Base-by-base conservation (phyloP, 2,888 invertebrate species). In the Diloba caeruleocephala region DNA sequence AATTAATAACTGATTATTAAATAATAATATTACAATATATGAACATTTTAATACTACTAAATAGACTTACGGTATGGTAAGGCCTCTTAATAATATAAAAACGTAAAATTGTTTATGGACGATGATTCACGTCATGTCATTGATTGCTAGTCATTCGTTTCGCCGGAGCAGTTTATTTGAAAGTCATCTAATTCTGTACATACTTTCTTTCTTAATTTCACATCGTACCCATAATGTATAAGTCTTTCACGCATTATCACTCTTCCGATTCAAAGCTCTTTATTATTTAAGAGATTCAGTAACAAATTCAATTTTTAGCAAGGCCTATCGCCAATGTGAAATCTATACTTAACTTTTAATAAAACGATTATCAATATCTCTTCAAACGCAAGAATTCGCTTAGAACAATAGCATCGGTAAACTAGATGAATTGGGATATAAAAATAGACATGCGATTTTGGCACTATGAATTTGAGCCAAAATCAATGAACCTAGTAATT, bases 21-120 rank as follows among this genome's bases (percentile, higher is more conserved):
- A 84, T 86, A 85, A 84, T 81, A 85, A 81, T 68, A 81, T 81
- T 80, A 84, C 72, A 79, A 79, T 79, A 76, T 71, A 74, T 69
- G 67, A 77, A 79, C 77, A 82, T 73, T 67, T 59, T 65, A 71
- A 57, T 63, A 59, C 76, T 81, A 71, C 71, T 56, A 53, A 61
- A 74, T 82, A 82, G 64, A 69, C 81, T 86, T 86, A 71, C 53
- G 63, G 71, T 85, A 82, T 86, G 89, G 88, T 89, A 88, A 87
- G 85, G 82, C 79, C 71, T 81, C 64, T 74, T 81, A 60, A 36
- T 61, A 32, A 65, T 21, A 21, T 5, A 7, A 61, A 60, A 55
- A 37, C 23, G 13, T 60, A 51, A 57, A 45, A 28, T 43, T 42
- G 31, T 52, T 41, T 37, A 25, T 12, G 28, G 28, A 62, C 46